Conservation (phyloP, 2,797 vertebrate genomes). For the Oceanodroma leucorhoa region DNA sequence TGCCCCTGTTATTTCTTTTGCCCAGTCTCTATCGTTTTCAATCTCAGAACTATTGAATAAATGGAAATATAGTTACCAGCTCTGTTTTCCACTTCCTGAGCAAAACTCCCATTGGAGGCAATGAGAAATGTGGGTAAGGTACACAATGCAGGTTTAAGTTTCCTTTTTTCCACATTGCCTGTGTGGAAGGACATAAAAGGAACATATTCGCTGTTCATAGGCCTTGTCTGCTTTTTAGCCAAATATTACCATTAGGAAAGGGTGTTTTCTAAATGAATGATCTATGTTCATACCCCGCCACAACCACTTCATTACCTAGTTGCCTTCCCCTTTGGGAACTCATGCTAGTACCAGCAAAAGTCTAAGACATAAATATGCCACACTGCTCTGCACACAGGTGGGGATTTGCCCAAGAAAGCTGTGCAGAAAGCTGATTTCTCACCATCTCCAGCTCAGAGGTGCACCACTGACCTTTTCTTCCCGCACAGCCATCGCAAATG, state of each 20-base stretch:
- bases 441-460: not conserved
- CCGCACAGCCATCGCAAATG: not conserved
- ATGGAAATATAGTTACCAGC: not conserved
- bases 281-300: not conserved
- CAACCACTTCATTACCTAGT: not conserved
- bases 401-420: not conserved
- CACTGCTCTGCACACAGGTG: not conserved
- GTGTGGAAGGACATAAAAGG: not conserved
- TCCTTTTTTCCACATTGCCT: not conserved
- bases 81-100: not conserved
- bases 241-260: not conserved
- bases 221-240: not conserved
- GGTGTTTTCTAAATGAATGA: not conserved
- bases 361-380: not conserved
- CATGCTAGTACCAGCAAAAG: not conserved
- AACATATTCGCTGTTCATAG: not conserved
- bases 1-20: constrained; percentile 16
- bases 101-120: not conserved
- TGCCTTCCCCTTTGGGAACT: not conserved
- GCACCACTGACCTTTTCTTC: constrained; percentile 33
- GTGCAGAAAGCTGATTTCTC: not conserved
- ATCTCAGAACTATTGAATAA: constrained; percentile 8
- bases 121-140: not conserved
- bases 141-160: not conserved
- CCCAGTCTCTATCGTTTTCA: not conserved